These are phyloP conservation scores for Percina caprodes DNA, from an alignment of 2,113 vertebrate genomes.

Conservation along the genomic window DNA sequence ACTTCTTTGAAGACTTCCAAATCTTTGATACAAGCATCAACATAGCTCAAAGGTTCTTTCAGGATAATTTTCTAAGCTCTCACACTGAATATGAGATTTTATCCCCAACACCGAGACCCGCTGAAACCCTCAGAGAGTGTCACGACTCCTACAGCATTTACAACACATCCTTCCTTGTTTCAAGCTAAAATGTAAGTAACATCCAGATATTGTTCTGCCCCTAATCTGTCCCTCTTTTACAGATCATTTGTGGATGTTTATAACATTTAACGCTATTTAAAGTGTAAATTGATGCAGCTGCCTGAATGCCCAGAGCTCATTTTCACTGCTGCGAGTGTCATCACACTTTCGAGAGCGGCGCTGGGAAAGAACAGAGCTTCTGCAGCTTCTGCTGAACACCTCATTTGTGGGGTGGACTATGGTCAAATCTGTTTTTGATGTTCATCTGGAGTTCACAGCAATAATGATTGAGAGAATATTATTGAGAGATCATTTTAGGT, in stretches of 20 bases:
- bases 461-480: background rate
- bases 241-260: slow-evolving; percentile 62
- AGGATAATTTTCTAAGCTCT: slow-evolving; percentile 23
- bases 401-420: background rate
- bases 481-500: background rate
- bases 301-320: slow-evolving; percentile 61
- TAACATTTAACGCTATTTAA: slow-evolving; percentile 54
- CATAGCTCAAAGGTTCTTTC: slow-evolving; percentile 42
- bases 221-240: slow-evolving; percentile 20
- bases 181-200: slow-evolving; percentile 52
- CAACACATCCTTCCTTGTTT: slow-evolving; percentile 27
- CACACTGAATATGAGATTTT: slow-evolving; percentile 32
- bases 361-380: slow-evolving; percentile 34
- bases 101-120: background rate
- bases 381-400: background rate
- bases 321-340: slow-evolving; percentile 56
- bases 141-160: slow-evolving; percentile 3
- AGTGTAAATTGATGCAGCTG: slow-evolving; percentile 69
- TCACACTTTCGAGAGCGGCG: slow-evolving; percentile 29
- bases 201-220: slow-evolving; percentile 33
- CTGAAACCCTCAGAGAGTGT: slow-evolving; percentile 18
- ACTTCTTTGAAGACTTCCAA: slow-evolving; percentile 50
- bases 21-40: slow-evolving; percentile 34
- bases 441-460: background rate
- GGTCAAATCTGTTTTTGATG: background rate